A percentile compares a stretch with the other conserved stretches of the same genome.
These are phyloP conservation scores for Cataglyphis hispanica DNA, from an alignment of 1,140 invertebrate species.

Conservation along the genomic window DNA sequence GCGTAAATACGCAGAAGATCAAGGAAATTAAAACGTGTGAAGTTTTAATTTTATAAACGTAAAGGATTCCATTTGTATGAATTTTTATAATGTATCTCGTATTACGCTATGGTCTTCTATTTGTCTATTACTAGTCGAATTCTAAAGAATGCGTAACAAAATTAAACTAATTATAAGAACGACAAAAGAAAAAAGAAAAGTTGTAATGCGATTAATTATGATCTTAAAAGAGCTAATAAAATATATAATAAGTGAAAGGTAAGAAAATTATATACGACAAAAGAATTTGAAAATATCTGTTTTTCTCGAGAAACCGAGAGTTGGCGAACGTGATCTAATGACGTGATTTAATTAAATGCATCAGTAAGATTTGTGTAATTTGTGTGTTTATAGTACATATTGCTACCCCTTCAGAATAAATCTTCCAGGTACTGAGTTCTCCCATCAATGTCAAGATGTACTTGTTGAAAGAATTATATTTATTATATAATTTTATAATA, in stretches of 20 bases:
- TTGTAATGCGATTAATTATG: neutral
- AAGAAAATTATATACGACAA: too few species aligned
- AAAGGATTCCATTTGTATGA: neutral
- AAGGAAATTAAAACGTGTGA: constrained; percentile 38
- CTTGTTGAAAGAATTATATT: too few species aligned
- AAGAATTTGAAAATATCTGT: neutral
- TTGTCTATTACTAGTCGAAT: neutral
- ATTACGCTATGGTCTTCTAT: constrained; percentile 17
- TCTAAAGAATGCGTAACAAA: neutral
- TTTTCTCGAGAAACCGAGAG: neutral
- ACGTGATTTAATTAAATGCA: too few species aligned
- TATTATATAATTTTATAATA: too few species aligned
- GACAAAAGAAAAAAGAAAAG: neutral
- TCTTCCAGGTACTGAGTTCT: too few species aligned
- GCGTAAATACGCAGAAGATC: constrained; percentile 27
- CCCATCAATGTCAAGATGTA: too few species aligned
- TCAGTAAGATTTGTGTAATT: too few species aligned
- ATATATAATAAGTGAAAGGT: neutral
- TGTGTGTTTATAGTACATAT: too few species aligned
- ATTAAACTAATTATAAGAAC: neutral
- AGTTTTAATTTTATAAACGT: neutral
- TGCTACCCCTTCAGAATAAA: too few species aligned
- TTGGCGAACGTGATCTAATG: too few species aligned
- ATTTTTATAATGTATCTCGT: constrained; percentile 21
- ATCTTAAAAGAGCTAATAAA: neutral